A percentile compares a stretch with the other conserved stretches of the same genome.
Conservation (phyloP, 1,140 invertebrate genomes). For the Pseudachorutes palmiensis region DNA sequence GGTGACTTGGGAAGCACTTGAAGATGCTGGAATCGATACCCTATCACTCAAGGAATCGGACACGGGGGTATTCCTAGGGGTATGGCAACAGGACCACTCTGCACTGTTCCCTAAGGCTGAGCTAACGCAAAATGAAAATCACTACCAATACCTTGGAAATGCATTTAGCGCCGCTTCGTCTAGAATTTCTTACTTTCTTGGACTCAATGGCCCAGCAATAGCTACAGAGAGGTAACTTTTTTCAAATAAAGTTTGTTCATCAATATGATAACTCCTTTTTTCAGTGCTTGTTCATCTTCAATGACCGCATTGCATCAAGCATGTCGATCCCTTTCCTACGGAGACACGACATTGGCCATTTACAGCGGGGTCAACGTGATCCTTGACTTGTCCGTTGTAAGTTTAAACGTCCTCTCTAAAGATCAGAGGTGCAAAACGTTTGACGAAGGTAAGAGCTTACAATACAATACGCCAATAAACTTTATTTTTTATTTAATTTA, state of each 20-base stretch:
- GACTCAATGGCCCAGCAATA: conserved; percentile 21
- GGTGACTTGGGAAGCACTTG: conserved; percentile 53
- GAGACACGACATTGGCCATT: no score
- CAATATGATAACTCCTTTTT: neutral
- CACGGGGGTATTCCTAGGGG: conserved; percentile 19
- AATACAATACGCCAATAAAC: neutral
- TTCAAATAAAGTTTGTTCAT: neutral
- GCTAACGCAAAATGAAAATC: conserved; percentile 1
- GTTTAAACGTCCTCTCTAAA: neutral
- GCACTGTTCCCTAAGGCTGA: neutral
- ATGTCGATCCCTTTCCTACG: no score
- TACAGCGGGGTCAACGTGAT: conserved; percentile 9
- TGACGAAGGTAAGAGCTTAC: conserved; percentile 1
- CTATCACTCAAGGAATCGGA: neutral
- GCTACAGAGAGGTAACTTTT: neutral
- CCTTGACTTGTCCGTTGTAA: neutral
- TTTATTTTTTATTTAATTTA: neutral
- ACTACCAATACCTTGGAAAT: conserved; percentile 20
- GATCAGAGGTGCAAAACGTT: conserved; percentile 8
- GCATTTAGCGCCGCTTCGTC: conserved; percentile 12
- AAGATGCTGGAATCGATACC: conserved; percentile 43
- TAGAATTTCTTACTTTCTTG: conserved; percentile 15
- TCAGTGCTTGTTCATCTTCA: no score
- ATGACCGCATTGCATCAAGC: no score
- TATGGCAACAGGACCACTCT: conserved; percentile 7